A percentile compares a stretch with the other conserved stretches of the same genome.
These are phyloP conservation scores for Thymelicus acteon DNA, from an alignment of 2,888 invertebrate species.

Conservation along the genomic window DNA sequence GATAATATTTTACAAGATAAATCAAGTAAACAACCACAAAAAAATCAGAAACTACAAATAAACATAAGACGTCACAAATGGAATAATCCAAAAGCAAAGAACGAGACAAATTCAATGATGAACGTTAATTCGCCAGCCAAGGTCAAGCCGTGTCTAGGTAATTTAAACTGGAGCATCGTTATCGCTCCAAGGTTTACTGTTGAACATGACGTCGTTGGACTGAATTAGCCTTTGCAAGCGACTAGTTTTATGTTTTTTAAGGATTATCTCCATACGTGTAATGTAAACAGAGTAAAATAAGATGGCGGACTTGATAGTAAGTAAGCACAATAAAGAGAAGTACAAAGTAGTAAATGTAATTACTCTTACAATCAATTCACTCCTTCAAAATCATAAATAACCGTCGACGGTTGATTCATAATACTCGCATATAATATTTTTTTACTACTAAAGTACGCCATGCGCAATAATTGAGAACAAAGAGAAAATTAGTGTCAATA, in stretches of 20 bases:
- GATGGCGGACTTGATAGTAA: conserved; percentile 3
- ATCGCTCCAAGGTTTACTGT: conserved; percentile 35
- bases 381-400: neutral
- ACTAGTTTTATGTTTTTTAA: conserved; percentile 19
- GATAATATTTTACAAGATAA: neutral
- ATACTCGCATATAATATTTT: neutral
- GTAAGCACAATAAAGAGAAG: no score
- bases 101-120: conserved; percentile 25
- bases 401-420: neutral
- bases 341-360: neutral
- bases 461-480: conserved; percentile 18
- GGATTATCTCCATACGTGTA: conserved; percentile 11
- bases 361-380: neutral
- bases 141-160: conserved; percentile 32
- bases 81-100: conserved; percentile 12
- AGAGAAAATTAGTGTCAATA: conserved; percentile 19
- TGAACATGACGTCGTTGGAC: conserved; percentile 30
- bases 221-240: conserved; percentile 32
- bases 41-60: neutral
- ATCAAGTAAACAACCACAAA: neutral
- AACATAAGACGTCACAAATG: neutral
- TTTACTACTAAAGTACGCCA: neutral
- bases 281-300: neutral
- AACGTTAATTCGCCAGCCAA: conserved; percentile 23
- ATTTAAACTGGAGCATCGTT: conserved; percentile 37